Percentiles rank a stretch among this genome's conserved stretches.
Conservation (phyloP, 2,797 vertebrate genomes). For the Acomys russatus region DNA sequence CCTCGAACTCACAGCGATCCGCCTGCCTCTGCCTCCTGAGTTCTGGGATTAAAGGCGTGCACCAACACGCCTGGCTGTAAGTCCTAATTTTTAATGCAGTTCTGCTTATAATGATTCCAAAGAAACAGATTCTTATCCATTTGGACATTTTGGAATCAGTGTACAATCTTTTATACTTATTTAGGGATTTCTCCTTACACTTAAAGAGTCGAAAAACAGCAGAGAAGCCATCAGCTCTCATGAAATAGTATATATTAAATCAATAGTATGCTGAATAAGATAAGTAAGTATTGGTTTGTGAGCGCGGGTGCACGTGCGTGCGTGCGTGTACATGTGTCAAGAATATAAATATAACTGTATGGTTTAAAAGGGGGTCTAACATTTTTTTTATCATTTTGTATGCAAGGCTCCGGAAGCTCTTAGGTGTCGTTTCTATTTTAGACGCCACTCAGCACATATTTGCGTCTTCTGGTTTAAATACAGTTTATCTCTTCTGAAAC, state of each 20-base stretch:
- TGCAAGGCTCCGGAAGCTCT: background rate
- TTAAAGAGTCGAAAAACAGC: slow-evolving; percentile 12
- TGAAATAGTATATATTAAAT: background rate
- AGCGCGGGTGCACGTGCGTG: background rate
- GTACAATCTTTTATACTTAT: slow-evolving; percentile 6
- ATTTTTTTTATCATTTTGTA: background rate
- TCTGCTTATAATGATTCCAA: background rate
- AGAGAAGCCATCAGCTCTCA: background rate
- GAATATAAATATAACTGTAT: background rate
- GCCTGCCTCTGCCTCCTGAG: no score
- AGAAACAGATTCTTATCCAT: slow-evolving; percentile 19
- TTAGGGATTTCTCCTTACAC: slow-evolving; percentile 42
- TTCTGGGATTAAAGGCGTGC: no score
- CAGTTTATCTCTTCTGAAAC: background rate
- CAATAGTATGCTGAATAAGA: background rate
- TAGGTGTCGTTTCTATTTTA: slow-evolving; percentile 23
- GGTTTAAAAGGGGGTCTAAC: slow-evolving; percentile 24
- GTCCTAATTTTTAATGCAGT: background rate
- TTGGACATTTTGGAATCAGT: slow-evolving; percentile 11
- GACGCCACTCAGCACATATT: background rate
- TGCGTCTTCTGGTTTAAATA: background rate
- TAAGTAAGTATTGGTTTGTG: background rate
- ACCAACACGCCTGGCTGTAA: no score
- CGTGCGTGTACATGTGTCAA: background rate
- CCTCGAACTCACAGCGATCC: no score